A percentile compares a stretch with the other conserved stretches of the same genome.
These are phyloP conservation scores for Podotricha telesiphe DNA, from an alignment of 2,888 invertebrate species.

Conservation along the genomic window DNA sequence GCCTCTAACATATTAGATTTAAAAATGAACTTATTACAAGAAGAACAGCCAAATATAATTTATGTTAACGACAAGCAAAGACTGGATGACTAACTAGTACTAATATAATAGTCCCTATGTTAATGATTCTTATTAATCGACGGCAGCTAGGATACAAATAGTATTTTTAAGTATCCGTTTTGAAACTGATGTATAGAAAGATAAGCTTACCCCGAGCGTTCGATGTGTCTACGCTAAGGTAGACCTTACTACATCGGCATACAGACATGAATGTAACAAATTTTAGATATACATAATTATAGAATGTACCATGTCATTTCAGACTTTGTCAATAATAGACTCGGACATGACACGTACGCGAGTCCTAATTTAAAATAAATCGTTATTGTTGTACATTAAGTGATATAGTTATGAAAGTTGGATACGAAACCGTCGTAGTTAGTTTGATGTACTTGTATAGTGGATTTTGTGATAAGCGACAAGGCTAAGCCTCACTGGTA, in stretches of 20 bases:
- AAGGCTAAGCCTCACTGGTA: too few species aligned
- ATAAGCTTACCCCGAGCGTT: constrained; percentile 56
- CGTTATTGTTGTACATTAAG: constrained; percentile 33
- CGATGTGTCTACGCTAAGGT: constrained; percentile 4
- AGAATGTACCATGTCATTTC: constrained; percentile 70
- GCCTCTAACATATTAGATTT: too few species aligned
- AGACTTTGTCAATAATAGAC: constrained; percentile 66
- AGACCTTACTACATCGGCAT: background rate
- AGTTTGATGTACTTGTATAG: background rate
- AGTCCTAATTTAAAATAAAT: constrained; percentile 45
- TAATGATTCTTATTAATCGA: constrained; percentile 42
- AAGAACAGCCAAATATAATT: background rate
- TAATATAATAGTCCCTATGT: constrained; percentile 27
- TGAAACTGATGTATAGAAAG: constrained; percentile 59
- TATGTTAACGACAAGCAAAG: background rate
- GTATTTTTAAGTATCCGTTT: constrained; percentile 48
- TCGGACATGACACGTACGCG: constrained; percentile 52
- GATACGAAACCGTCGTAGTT: background rate
- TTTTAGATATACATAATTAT: constrained; percentile 57
- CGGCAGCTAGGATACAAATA: constrained; percentile 39
- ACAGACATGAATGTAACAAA: constrained; percentile 17
- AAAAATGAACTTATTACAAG: too few species aligned
- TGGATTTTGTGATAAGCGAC: background rate
- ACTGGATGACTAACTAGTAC: background rate
- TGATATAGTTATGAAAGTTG: constrained; percentile 9